phyloP scores from a whole-genome alignment of 2,113 vertebrate genomes.

The Hemibates koningsi region DNA sequence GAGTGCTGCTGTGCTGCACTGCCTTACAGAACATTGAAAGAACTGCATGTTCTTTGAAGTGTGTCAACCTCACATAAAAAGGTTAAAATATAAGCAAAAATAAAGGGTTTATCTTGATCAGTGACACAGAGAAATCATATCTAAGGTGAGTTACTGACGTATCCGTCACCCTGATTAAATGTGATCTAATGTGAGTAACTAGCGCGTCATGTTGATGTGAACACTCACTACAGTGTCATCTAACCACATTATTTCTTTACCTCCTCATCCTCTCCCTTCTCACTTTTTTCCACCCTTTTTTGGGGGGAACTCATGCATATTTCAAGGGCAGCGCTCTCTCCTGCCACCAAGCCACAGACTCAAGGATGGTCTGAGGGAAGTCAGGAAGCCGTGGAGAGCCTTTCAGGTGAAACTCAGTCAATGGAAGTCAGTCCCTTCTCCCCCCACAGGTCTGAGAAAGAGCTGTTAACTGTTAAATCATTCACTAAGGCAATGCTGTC shows the following conservation, averaged over 20 bases:
- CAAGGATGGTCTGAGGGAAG: background rate
- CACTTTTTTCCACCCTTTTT: background rate
- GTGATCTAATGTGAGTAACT: slow-evolving; percentile 1
- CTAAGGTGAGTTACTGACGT: background rate
- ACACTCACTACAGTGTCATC: background rate
- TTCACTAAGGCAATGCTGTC: background rate
- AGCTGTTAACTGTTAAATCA: slow-evolving; percentile 22
- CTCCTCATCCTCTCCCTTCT: background rate
- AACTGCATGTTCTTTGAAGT: background rate
- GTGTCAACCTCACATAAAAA: background rate
- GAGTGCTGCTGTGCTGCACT: background rate
- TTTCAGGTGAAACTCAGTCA: slow-evolving; percentile 28
- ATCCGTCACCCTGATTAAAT: background rate
- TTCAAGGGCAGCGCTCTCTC: slow-evolving; percentile 16
- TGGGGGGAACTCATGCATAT: slow-evolving; percentile 25
- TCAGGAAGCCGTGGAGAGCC: background rate
- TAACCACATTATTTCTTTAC: background rate
- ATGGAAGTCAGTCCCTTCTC: background rate
- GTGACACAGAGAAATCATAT: background rate
- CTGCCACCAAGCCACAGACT: background rate
- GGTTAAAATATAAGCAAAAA: background rate
- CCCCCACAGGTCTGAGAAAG: background rate
- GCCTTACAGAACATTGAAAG: background rate
- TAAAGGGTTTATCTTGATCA: slow-evolving; percentile 1
- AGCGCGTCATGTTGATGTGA: background rate